Base-by-base conservation (phyloP, 2,797 vertebrate species). In the Nyctibius grandis region DNA sequence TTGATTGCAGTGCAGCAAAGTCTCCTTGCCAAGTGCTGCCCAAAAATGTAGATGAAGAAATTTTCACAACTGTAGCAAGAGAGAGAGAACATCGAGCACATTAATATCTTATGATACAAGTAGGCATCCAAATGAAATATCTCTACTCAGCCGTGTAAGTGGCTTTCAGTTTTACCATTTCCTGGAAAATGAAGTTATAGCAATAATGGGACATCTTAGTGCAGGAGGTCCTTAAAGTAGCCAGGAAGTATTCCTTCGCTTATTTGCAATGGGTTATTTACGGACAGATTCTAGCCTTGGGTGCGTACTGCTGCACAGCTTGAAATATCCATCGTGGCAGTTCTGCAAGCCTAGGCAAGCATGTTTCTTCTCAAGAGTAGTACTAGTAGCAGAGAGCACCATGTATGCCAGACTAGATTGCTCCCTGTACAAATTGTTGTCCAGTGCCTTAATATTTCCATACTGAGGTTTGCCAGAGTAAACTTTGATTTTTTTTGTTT, bases 111-210 rank as follows among this genome's bases (percentile, higher is more conserved):
- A 13, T 8, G n/a, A 47, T 73, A 26, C 26, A 64, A 73, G 78
- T 67, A 53, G 81, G 63, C 65, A 76, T 82, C 54, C 76, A 59
- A 84, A 91, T 63, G 56, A 90, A 94, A 26, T 84, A 34, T 33
- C 68, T 85, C 74, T 83, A 90, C 84, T 95, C 84, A 92, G 60
- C 86, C 80, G 44, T 72, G 18, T 93, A 94, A 93, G 59, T 23
- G 57, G 63, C 68, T 96, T 95, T 93, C 88, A 78, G 73, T 87
- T 84, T 70, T 76, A 38, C 28, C 34, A 53, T 70, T 92, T 95
- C 80, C 12, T 31, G 74, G 76, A 91, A 83, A 89, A 89, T 54
- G 36, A 94, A 91, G 85, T 80, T 85, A 59, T 6, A 78, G 53
- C 26, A 93, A 20, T 89, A 87, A 67, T 20, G 45, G 33, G 75